Evolutionary conservation across 2,888 invertebrate genomes (phyloP), one percentile per base, ranked within the genome.

Genomic region (Dynastes maya): DNA sequence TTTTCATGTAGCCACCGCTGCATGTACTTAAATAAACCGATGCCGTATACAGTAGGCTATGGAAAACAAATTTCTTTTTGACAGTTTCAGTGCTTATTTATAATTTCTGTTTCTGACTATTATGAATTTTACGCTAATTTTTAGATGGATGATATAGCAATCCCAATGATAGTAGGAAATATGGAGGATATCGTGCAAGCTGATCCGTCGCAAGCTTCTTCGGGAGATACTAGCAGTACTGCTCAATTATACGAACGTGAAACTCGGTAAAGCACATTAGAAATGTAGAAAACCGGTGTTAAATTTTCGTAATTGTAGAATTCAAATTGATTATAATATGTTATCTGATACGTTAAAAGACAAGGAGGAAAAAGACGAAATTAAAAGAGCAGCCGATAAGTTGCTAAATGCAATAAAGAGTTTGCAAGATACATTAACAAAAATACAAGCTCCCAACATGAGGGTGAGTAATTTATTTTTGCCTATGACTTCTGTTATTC

Each of bases 401-500:
- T 89, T 99, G 84, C 92, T 94, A 82, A 96, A 95, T 88, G 94
- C 94, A 58, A 95, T 98, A 82, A 94, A 94, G 86, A 94, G 95
- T 77, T 92, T 98, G 85, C 94, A 96, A 86, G 94, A 94, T 84
- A 95, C 95, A 3, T 92, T 99, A 78, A 96, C 97, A 86, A 95
- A 97, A 86, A 98, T 99, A 84, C 98, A 98, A 90, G 98, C 98
- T 13, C 99, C 99, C 0, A 99, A 99, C 88, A 95, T 98, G 95
- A 93, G 95, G 90, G 96, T 93, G 87, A 32, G n/a, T 55, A 49
- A 27, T 13, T 61, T 61, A 4, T 37, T 16, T 37, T 61, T 77
- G 5, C 6, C 13, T 63, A 9, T 53, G 22, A 45, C 3, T 32
- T 22, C 53, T 53, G 22, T 75, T 49, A 27, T 45, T 32, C 68